Evolutionary conservation across 2,888 invertebrate species (phyloP).

Genomic region (Dione vanillae): DNA sequence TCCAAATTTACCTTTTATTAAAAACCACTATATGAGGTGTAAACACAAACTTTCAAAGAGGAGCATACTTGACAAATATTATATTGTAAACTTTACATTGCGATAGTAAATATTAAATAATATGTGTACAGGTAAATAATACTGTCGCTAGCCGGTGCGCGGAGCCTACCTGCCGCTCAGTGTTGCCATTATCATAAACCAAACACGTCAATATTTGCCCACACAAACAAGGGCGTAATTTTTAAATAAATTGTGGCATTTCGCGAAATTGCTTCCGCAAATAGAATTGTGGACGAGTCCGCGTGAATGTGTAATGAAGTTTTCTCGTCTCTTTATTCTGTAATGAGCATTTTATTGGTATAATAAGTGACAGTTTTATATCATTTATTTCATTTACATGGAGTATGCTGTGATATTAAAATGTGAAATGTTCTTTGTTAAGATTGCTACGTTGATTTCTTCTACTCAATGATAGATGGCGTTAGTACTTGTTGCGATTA

Average conservation of each 20-base stretch:
- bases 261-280: constrained; percentile 83
- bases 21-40: constrained; percentile 73
- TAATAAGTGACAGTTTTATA: constrained; percentile 6
- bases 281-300: constrained; percentile 78
- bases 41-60: constrained; percentile 80
- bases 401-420: constrained; percentile 1
- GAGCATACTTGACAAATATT: constrained; percentile 82
- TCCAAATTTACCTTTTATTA: constrained; percentile 80
- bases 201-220: constrained; percentile 84
- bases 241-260: constrained; percentile 85
- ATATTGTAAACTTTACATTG: constrained; percentile 82
- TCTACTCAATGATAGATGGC: constrained; percentile 45
- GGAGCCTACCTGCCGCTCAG: constrained; percentile 73
- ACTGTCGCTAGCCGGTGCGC: constrained; percentile 71
- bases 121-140: constrained; percentile 80
- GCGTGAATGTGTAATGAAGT: constrained; percentile 72
- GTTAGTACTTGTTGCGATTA: constrained; percentile 17
- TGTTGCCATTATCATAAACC: constrained; percentile 85
- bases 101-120: constrained; percentile 82
- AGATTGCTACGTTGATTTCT: constrained; percentile 1
- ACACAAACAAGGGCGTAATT: constrained; percentile 84
- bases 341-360: constrained; percentile 58
- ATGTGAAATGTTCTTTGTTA: neutral
- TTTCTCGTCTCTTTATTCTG: constrained; percentile 68
- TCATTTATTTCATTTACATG: constrained; percentile 7